A percentile compares a stretch with the other conserved stretches of the same genome.
Conservation (phyloP, 2,888 invertebrate genomes). For the Drosophila buzzatii region DNA sequence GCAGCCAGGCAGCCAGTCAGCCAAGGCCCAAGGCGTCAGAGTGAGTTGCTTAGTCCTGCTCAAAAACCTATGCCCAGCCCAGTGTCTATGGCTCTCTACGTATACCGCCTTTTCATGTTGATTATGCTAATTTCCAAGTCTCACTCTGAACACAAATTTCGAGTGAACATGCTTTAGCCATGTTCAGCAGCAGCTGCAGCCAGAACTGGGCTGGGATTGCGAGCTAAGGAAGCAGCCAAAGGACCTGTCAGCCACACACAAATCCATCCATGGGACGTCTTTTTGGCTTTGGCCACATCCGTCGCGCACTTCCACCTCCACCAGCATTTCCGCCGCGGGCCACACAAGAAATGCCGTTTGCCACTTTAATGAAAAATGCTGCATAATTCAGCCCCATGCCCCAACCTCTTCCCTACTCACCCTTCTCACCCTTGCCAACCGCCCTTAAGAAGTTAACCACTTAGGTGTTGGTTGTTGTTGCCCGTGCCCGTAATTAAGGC, state of each 20-base stretch:
- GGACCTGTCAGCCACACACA: slow-evolving; percentile 53
- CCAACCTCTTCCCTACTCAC: too few relatives aligned
- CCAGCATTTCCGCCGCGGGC: slow-evolving; percentile 43
- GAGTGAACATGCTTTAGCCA: slow-evolving; percentile 63
- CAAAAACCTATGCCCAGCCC: slow-evolving; percentile 11
- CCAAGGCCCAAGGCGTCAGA: slow-evolving; percentile 38
- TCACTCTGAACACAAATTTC: slow-evolving; percentile 66
- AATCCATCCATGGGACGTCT: slow-evolving; percentile 58
- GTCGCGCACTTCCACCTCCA: slow-evolving; percentile 45
- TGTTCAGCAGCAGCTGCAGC: slow-evolving; percentile 35
- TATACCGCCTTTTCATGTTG: slow-evolving; percentile 75
- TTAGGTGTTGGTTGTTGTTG: slow-evolving; percentile 29
- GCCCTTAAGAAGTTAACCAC: slow-evolving; percentile 31
- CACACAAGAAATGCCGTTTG: slow-evolving; percentile 53
- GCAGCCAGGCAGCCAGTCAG: slow-evolving; percentile 1
- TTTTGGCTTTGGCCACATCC: slow-evolving; percentile 53
- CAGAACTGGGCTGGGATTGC: neutral
- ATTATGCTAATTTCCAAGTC: slow-evolving; percentile 74
- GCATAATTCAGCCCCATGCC: slow-evolving; percentile 60
- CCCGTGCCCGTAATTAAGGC: slow-evolving; percentile 63
- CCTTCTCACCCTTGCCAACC: neutral
- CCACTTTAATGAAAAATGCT: slow-evolving; percentile 75
- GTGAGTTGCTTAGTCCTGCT: slow-evolving; percentile 60
- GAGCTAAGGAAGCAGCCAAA: slow-evolving; percentile 20
- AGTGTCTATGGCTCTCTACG: slow-evolving; percentile 19